phyloP scores from a whole-genome alignment of 2,113 vertebrate genomes.

The Neomonachus schauinslandi region DNA sequence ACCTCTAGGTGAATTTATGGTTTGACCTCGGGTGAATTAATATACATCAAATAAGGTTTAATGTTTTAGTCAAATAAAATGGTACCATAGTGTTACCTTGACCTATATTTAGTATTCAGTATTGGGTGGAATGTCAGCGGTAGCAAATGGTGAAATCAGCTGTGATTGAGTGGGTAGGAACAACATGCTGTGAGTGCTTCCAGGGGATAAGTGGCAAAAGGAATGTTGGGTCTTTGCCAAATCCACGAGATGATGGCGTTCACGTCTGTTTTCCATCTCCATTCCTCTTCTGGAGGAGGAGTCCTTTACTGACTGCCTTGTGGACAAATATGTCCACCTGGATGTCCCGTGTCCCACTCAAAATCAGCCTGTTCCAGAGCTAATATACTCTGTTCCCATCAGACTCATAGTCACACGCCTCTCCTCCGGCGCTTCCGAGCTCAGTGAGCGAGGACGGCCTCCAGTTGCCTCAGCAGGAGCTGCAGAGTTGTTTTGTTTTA shows the following conservation, averaged over 20 bases:
- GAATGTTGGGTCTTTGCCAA: not conserved
- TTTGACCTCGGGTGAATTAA: not conserved
- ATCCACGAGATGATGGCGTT: not conserved
- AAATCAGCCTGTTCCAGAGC: not conserved
- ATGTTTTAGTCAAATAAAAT: not conserved
- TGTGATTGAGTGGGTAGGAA: not conserved
- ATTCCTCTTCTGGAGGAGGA: not conserved
- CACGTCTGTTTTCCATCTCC: no score
- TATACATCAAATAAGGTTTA: not conserved
- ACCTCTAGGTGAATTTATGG: not conserved
- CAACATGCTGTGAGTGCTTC: accelerated
- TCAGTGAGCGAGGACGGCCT: accelerated
- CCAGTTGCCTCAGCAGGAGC: no score
- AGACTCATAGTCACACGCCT: accelerated
- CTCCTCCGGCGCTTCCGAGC: no score
- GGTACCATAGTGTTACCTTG: not conserved
- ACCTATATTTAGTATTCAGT: not conserved
- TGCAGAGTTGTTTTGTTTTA: not conserved
- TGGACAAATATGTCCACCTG: not conserved
- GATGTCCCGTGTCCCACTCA: not conserved
- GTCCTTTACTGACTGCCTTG: not conserved
- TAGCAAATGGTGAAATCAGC: not conserved
- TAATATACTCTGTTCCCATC: not conserved
- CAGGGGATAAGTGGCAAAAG: not conserved
- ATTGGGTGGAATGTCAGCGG: no score